Evolutionary conservation across 2,113 vertebrate genomes (phyloP).

Genomic region (Scomber japonicus): DNA sequence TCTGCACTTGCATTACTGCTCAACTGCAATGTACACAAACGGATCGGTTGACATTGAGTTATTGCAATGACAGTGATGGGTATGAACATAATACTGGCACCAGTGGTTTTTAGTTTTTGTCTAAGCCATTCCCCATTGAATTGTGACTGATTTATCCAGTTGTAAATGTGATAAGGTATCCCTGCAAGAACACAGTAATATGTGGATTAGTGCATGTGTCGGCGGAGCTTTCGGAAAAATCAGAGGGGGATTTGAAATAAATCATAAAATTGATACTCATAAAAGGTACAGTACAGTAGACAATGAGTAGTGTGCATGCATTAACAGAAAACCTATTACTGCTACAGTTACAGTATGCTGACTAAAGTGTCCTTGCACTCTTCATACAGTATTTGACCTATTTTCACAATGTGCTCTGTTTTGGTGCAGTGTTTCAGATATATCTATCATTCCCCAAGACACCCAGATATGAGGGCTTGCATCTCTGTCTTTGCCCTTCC

Average conservation of each 20-base stretch:
- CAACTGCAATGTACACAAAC: not conserved
- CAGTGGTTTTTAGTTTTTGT: not conserved
- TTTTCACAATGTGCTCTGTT: conserved; percentile 26
- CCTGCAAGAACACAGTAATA: not conserved
- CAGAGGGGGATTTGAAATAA: conserved; percentile 14
- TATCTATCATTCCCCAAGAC: conserved; percentile 28
- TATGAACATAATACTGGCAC: not conserved
- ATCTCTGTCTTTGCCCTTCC: conserved; percentile 35
- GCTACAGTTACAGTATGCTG: not conserved
- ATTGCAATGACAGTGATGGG: not conserved
- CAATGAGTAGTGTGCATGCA: not conserved
- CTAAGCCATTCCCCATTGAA: not conserved
- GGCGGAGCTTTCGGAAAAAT: conserved; percentile 20
- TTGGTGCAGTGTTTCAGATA: conserved; percentile 3
- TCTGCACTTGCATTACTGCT: not conserved
- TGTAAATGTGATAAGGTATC: not conserved
- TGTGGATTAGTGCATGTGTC: not conserved
- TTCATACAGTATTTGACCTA: conserved; percentile 37
- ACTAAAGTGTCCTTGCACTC: conserved; percentile 3
- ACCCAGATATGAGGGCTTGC: conserved; percentile 12
- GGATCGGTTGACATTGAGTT: not conserved
- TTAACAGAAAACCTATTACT: not conserved
- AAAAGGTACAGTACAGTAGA: not conserved
- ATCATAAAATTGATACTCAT: conserved; percentile 25
- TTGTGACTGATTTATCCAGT: not conserved